A percentile compares a stretch with the other conserved stretches of the same genome.
These are phyloP conservation scores for Eupristina koningsbergeri DNA, from an alignment of 1,140 invertebrate species.

Conservation along the genomic window DNA sequence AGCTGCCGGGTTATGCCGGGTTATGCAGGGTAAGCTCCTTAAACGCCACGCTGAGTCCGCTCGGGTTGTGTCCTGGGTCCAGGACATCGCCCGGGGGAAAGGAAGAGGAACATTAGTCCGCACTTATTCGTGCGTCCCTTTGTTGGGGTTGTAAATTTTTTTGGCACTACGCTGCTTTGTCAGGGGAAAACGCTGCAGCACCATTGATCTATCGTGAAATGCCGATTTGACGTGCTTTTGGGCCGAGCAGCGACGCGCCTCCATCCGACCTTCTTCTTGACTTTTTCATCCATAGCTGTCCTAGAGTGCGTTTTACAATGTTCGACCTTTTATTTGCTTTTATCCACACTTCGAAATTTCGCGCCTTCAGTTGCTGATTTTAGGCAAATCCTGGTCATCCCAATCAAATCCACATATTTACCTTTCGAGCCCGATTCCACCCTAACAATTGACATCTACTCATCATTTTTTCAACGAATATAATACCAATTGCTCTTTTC, in stretches of 20 bases:
- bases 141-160: constrained; percentile 48
- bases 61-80: not conserved
- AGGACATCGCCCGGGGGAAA: not conserved
- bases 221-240: constrained; percentile 33
- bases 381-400: too few relatives aligned
- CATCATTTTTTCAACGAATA: too few relatives aligned
- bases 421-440: too few relatives aligned
- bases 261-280: not conserved
- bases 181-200: not conserved
- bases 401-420: too few relatives aligned
- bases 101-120: not conserved
- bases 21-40: not conserved
- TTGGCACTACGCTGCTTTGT: constrained; percentile 33
- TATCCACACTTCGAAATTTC: not conserved
- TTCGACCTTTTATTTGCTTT: not conserved
- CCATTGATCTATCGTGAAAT: constrained; percentile 45
- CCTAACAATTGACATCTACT: too few relatives aligned
- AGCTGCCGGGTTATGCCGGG: not conserved
- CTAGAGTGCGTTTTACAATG: not conserved
- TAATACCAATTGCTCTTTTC: too few relatives aligned
- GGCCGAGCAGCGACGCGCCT: not conserved
- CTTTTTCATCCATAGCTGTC: not conserved
- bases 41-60: constrained; percentile 26
- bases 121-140: constrained; percentile 13
- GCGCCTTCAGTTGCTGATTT: too few relatives aligned